Base-by-base conservation (phyloP, 2,888 invertebrate genomes). In the Phaonia tiefii region DNA sequence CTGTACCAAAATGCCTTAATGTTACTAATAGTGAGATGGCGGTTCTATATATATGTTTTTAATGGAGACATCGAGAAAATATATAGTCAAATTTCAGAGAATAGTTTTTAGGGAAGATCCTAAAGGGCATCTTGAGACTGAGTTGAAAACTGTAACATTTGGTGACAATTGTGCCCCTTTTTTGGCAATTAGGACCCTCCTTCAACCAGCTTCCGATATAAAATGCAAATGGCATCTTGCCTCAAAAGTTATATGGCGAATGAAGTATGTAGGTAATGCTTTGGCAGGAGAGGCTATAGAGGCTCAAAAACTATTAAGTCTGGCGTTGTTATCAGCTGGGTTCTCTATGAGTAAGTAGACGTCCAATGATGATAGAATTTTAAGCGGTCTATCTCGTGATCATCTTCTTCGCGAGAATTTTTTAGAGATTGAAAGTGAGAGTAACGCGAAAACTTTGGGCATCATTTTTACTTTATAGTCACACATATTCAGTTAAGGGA, bases 241-340 rank as follows among this genome's bases (percentile, higher is more conserved):
- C n/a, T n/a, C n/a, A n/a, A n/a, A n/a, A n/a, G n/a, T n/a, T n/a
- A n/a, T 51, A 20, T 10, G 20, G 2, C 22, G 51, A 15, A 51
- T 51, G 22, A 51, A 17, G 17, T 51, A 51, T 15, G 44, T 44
- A 81, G n/a, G n/a, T n/a, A n/a, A n/a, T n/a, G n/a, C n/a, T n/a
- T n/a, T n/a, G n/a, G n/a, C n/a, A n/a, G n/a, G 79, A 0, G 63
- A 42, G 1, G 71, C 82, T 0, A 37, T 75, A 5, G 13, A 65
- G 42, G 49, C 66, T 15, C 75, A 75, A 17, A 10, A 46, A n/a
- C 63, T 77, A 26, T 10, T 83, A 11, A 72, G 65, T 10, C 1
- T 2, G 2, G 82, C 79, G 0, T 66, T 80, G 8, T 51, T 51
- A 20, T 67, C 67, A 5, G 74, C 74, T 0, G 74, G 74, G 1